Evolutionary conservation across 2,797 vertebrate species (phyloP).

Genomic region (Eulemur rubriventer): DNA sequence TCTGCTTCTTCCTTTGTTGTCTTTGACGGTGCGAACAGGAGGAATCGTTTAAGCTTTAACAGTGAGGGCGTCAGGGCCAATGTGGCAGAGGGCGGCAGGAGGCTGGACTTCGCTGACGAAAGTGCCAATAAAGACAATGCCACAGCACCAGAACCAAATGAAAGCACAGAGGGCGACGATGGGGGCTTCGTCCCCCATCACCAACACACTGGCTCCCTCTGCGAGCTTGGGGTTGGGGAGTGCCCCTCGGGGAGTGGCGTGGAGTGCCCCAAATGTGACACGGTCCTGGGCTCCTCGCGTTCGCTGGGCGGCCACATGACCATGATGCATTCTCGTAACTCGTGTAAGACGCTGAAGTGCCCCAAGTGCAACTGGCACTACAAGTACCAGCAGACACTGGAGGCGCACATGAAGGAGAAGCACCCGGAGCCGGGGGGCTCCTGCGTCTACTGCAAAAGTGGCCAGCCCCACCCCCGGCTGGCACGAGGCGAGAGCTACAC

Average conservation of each 20-base stretch:
- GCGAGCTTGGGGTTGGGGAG: conserved; percentile 94
- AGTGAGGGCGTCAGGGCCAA: conserved; percentile 92
- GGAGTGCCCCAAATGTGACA: conserved; percentile 99
- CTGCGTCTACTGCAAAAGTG: conserved; percentile 96
- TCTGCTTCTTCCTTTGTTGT: conserved; percentile 94
- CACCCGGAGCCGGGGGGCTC: conserved; percentile 97
- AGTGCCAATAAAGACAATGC: conserved; percentile 99
- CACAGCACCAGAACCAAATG: conserved; percentile 99
- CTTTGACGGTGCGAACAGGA: conserved; percentile 95
- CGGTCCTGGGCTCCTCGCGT: conserved; percentile 96
- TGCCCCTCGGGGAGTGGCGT: conserved; percentile 96
- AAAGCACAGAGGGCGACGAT: conserved; percentile 96
- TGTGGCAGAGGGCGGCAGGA: conserved; percentile 93
- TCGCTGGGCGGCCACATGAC: conserved; percentile 99
- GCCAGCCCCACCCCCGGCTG: conserved; percentile 97
- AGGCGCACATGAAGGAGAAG: conserved; percentile 99
- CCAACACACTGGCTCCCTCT: conserved; percentile 92
- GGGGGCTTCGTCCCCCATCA: conserved; percentile 94
- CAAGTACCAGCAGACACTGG: conserved; percentile 99
- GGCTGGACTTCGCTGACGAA: conserved; percentile 94
- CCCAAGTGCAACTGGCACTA: conserved; percentile 99
- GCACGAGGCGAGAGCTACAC: conserved; percentile 99
- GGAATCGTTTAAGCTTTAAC: conserved; percentile 99
- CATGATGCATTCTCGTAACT: conserved; percentile 99
- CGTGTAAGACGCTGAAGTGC: conserved; percentile 99